Percentiles rank a stretch among this genome's conserved stretches.
phyloP scores from a whole-genome alignment of 2,113 vertebrate species.

The Sitta europaea region DNA sequence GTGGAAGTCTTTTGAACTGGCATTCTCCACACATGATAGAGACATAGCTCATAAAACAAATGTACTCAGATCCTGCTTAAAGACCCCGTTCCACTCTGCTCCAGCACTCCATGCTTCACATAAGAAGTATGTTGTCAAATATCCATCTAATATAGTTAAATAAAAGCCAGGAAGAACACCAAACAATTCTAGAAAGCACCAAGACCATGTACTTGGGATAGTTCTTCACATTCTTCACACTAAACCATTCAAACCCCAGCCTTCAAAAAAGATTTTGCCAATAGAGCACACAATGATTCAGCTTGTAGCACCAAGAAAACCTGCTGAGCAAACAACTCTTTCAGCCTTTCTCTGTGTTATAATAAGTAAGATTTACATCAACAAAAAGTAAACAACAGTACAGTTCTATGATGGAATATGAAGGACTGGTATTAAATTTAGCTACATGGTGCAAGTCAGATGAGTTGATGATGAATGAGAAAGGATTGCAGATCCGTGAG shows the following conservation, averaged over 20 bases:
- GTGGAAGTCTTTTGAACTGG: neutral
- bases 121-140: neutral
- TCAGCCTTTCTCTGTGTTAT: neutral
- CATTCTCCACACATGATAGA: neutral
- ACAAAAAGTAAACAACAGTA: neutral
- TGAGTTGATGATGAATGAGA: conserved; percentile 38
- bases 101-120: neutral
- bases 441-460: conserved; percentile 15
- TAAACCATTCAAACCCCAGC: neutral
- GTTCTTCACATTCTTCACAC: neutral
- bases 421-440: conserved; percentile 6
- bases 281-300: neutral
- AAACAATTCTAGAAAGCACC: neutral
- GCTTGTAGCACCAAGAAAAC: neutral
- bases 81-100: neutral
- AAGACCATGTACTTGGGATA: neutral
- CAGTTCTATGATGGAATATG: neutral
- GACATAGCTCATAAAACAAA: neutral
- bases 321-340: neutral
- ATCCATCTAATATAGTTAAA: neutral
- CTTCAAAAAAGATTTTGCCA: neutral
- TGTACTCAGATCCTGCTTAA: neutral
- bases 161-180: neutral
- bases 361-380: neutral
- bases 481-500: neutral